Base-by-base conservation (phyloP, 2,888 invertebrate genomes). In the Ichneumoninae sp. region DNA sequence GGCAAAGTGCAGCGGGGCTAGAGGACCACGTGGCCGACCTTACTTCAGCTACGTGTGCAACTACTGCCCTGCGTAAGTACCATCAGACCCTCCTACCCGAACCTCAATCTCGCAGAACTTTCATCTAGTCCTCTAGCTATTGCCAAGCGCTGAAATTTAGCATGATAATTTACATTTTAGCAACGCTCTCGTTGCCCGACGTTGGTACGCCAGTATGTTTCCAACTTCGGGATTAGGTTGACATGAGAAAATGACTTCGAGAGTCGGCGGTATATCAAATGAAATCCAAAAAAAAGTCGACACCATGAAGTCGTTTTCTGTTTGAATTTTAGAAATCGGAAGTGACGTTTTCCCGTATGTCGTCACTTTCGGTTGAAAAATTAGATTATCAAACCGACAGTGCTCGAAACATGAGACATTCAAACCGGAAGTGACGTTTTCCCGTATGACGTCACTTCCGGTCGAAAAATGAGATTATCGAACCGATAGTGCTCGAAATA, bases 31-130 rank as follows among this genome's bases (percentile, higher is more conserved):
- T 94, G 95, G 95, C 83, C 94, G 93, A 94, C 95, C 94, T 19
- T 97, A 96, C 93, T 97, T 95, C 94, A 97, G 96, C 93, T 97
- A 97, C 92, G 96, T 97, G 40, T 97, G 97, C 93, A 97, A 97
- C 94, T 97, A 97, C 92, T 97, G 97, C 91, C 97, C 97, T 26
- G 96, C 96, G 97, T 97, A 95, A 96, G 96, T 95, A 69, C 54
- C 69, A 75, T 83, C 71, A 60, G 85, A 71, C 33, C 16, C 33
- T 54, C 66, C 66, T 57, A 71, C 30, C 77, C 52, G 22, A 36
- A 60, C 26, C 10, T 19, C 6, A 76, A 65, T 69, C 68, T 47
- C 73, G 16, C 68, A 30, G 65, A 69, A 66, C 44, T 60, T 22
- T 50, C 44, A 50, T 19, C 16, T 16, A 36, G 33, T 63, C n/a